A percentile compares a stretch with the other conserved stretches of the same genome.
Conservation (phyloP, 2,797 vertebrate genomes). For the Melanotaenia pygmaea region DNA sequence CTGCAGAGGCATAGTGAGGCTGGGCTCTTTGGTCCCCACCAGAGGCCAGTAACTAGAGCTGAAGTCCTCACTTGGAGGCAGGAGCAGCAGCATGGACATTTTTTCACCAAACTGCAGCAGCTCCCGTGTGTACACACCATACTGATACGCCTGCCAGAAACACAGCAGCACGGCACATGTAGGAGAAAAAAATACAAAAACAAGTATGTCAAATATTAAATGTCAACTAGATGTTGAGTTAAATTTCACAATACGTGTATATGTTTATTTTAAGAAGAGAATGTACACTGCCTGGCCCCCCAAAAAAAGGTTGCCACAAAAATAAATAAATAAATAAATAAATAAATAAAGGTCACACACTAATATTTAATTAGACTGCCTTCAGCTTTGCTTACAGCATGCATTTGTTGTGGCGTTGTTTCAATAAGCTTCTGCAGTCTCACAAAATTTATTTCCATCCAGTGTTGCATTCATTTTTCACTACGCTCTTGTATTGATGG, state of each 20-base stretch:
- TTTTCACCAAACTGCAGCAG: slow-evolving; percentile 82
- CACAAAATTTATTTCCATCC: too few relatives aligned
- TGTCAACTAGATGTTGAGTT: neutral
- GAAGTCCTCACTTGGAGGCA: slow-evolving; percentile 85
- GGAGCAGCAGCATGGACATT: slow-evolving; percentile 81
- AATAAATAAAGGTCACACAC: too few relatives aligned
- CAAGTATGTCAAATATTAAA: neutral
- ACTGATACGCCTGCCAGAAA: slow-evolving; percentile 77
- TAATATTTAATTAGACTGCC: too few relatives aligned
- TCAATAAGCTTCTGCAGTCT: too few relatives aligned
- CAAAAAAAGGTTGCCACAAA: too few relatives aligned
- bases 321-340: too few relatives aligned
- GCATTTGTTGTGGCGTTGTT: too few relatives aligned
- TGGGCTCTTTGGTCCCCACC: slow-evolving; percentile 72
- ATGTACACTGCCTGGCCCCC: too few relatives aligned
- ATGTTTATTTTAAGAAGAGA: neutral
- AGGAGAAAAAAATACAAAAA: neutral
- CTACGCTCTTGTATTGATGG: too few relatives aligned
- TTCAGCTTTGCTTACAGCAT: too few relatives aligned
- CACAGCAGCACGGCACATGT: neutral
- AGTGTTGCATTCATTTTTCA: too few relatives aligned
- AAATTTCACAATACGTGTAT: neutral
- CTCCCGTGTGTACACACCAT: slow-evolving; percentile 83
- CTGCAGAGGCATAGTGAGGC: slow-evolving; percentile 84
- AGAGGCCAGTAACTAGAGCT: slow-evolving; percentile 81